These are phyloP conservation scores for Belgica antarctica DNA, from an alignment of 2,888 invertebrate species.

Conservation along the genomic window DNA sequence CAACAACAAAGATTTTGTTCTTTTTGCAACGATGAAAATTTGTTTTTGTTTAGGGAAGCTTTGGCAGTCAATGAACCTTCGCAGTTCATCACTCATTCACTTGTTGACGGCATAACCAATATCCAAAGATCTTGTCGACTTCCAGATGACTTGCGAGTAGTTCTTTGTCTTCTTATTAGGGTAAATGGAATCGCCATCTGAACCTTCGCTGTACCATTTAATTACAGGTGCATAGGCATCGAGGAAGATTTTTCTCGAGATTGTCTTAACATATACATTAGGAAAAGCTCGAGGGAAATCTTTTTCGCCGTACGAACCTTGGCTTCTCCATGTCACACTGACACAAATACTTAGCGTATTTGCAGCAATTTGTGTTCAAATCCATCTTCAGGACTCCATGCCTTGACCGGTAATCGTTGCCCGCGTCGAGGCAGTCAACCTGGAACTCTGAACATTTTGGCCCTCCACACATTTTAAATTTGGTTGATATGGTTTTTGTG, in stretches of 20 bases:
- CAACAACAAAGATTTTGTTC: conserved; percentile 55
- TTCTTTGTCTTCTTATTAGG: conserved; percentile 67
- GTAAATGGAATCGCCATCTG: conserved; percentile 58
- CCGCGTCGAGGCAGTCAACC: conserved; percentile 69
- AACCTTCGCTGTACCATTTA: conserved; percentile 69
- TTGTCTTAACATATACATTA: conserved; percentile 10
- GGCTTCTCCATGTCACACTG: not conserved
- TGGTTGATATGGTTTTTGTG: no score
- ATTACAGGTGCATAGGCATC: conserved; percentile 66
- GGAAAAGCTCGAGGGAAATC: no score
- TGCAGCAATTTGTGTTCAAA: conserved; percentile 64
- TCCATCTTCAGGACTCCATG: conserved; percentile 70
- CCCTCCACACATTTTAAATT: conserved; percentile 17
- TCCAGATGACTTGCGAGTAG: conserved; percentile 79
- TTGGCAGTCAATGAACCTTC: not conserved
- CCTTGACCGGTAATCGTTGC: conserved; percentile 67
- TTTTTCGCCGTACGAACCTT: conserved; percentile 30
- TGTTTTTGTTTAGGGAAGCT: conserved; percentile 12
- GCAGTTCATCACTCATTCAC: conserved; percentile 23
- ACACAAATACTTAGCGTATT: conserved; percentile 58
- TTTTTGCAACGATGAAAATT: not conserved
- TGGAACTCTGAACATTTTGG: conserved; percentile 58
- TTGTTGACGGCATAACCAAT: conserved; percentile 66
- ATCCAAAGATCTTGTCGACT: conserved; percentile 70
- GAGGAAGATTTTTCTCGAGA: not conserved